Evolutionary conservation across 2,797 vertebrate species (phyloP).

Genomic region (Chanos chanos): DNA sequence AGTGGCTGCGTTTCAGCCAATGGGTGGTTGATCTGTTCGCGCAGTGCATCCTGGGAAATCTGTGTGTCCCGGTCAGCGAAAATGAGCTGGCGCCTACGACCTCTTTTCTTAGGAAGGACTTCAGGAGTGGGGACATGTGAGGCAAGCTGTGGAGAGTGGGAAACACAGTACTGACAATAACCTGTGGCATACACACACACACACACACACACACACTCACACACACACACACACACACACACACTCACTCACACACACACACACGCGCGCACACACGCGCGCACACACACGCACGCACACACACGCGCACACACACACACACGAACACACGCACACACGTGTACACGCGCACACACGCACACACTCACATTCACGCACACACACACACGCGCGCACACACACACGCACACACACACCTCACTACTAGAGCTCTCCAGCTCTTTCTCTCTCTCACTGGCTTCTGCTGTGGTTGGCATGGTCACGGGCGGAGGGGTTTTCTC

Average conservation of each 20-base stretch:
- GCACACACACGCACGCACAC: slow-evolving; percentile 20
- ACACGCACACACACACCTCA: slow-evolving; percentile 29
- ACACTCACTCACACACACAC: slow-evolving; percentile 9
- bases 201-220: no score
- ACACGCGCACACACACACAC: slow-evolving; percentile 22
- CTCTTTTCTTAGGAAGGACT: slow-evolving; percentile 29
- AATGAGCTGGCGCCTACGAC: slow-evolving; percentile 62
- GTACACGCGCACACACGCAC: no score
- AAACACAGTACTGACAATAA: background rate
- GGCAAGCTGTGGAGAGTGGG: background rate
- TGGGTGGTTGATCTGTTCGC: slow-evolving; percentile 62
- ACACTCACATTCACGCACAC: no score
- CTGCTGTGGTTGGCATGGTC: slow-evolving; percentile 44
- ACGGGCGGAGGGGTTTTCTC: slow-evolving; percentile 63
- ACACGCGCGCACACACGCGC: slow-evolving; percentile 9
- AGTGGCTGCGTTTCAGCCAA: slow-evolving; percentile 55
- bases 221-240: slow-evolving; percentile 20
- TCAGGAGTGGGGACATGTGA: background rate
- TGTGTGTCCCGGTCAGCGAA: slow-evolving; percentile 73
- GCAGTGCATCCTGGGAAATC: slow-evolving; percentile 67
- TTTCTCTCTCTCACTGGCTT: slow-evolving; percentile 14
- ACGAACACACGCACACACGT: slow-evolving; percentile 9
- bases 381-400: background rate
- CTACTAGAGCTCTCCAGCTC: slow-evolving; percentile 6
- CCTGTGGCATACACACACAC: no score